These are phyloP conservation scores for Rattus norvegicus DNA, from an alignment of 2,113 vertebrate genomes.

Conservation along the genomic window GRCr8 NC_086021.1:102838001-102838500, in stretches of 20 bases:
- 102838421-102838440: background rate
- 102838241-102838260: background rate
- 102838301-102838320: background rate
- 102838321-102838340: background rate
- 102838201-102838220: background rate
- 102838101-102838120: rapidly evolving
- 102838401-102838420: background rate
- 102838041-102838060: background rate
- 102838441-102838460: background rate
- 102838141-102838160: background rate
- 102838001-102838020: background rate
- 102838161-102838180: background rate
- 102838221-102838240: background rate
- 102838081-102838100: background rate
- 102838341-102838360: background rate
- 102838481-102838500: background rate
- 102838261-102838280: background rate
- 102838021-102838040: background rate
- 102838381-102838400: background rate
- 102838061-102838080: too few species aligned
- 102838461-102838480: background rate
- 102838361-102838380: background rate
- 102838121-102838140: background rate
- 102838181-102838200: background rate
- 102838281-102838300: background rate